Conservation (phyloP, 2,888 invertebrate species). For the Melanostoma mellinum region DNA sequence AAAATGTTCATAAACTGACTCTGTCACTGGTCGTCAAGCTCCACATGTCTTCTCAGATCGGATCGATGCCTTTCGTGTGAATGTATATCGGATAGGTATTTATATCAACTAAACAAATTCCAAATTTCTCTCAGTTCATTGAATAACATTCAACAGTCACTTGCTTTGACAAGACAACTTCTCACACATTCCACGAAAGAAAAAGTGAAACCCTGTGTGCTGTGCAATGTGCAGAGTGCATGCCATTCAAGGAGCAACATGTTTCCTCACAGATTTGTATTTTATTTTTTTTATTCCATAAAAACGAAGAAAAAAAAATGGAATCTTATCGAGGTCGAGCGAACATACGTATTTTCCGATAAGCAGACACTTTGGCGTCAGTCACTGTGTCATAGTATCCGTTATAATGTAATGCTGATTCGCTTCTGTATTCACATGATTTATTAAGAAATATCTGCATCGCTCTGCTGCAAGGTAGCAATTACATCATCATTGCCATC, state of each 20-base stretch:
- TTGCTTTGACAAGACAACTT: constrained; percentile 45
- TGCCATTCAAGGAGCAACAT: constrained; percentile 45
- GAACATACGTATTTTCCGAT: constrained; percentile 64
- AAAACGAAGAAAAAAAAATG: constrained; percentile 45
- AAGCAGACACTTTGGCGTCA: constrained; percentile 70
- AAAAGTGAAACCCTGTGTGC: constrained; percentile 61
- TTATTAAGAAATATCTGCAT: constrained; percentile 50
- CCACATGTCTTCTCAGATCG: no score
- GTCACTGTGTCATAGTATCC: constrained; percentile 14
- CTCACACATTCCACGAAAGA: constrained; percentile 61
- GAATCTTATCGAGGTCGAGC: constrained; percentile 70
- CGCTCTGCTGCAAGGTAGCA: constrained; percentile 30
- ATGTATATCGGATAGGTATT: no score
- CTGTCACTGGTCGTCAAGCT: no score
- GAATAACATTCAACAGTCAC: constrained; percentile 13
- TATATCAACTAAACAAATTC: neutral
- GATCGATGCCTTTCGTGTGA: no score
- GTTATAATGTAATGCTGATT: constrained; percentile 16
- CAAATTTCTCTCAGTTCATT: constrained; percentile 19
- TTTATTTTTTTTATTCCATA: constrained; percentile 45
- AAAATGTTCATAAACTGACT: no score
- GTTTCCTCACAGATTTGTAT: constrained; percentile 41
- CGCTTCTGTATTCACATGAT: constrained; percentile 18
- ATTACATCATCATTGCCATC: constrained; percentile 69
- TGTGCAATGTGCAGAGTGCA: constrained; percentile 4